phyloP scores from a whole-genome alignment of 2,888 invertebrate species.

The Spilosoma lubricipeda region DNA sequence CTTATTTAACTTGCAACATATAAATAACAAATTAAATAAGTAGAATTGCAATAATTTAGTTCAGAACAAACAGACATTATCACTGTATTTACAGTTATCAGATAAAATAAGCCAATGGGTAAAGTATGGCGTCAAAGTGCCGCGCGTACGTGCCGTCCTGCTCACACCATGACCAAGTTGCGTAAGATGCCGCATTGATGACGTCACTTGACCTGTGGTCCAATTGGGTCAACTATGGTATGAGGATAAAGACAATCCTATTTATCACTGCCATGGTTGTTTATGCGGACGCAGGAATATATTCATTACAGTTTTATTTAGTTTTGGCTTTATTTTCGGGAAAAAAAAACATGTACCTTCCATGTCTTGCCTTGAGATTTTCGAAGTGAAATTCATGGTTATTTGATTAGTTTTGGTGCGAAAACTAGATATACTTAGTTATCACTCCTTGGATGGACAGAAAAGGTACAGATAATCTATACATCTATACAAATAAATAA shows the following conservation, averaged over 20 bases:
- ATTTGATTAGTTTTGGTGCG: not conserved
- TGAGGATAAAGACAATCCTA: not conserved
- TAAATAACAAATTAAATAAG: not conserved
- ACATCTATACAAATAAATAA: no score
- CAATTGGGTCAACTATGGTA: conserved; percentile 9
- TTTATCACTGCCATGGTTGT: not conserved
- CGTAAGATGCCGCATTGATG: conserved; percentile 14
- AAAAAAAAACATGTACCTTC: not conserved
- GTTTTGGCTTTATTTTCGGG: not conserved
- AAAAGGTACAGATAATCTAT: no score
- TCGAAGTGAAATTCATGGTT: not conserved
- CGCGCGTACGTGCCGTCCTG: not conserved
- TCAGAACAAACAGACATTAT: not conserved
- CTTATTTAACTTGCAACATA: not conserved
- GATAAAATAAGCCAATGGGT: not conserved
- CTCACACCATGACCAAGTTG: not conserved
- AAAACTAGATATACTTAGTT: not conserved
- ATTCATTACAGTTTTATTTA: not conserved
- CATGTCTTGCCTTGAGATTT: not conserved
- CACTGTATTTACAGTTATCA: not conserved
- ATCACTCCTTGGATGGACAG: no score
- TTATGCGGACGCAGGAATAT: not conserved
- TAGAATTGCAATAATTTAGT: not conserved
- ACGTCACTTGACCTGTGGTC: conserved; percentile 8
- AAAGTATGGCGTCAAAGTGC: not conserved